These are phyloP conservation scores for Lumbricus terrestris DNA, from an alignment of 2,888 invertebrate species.

Conservation along the genomic window DNA sequence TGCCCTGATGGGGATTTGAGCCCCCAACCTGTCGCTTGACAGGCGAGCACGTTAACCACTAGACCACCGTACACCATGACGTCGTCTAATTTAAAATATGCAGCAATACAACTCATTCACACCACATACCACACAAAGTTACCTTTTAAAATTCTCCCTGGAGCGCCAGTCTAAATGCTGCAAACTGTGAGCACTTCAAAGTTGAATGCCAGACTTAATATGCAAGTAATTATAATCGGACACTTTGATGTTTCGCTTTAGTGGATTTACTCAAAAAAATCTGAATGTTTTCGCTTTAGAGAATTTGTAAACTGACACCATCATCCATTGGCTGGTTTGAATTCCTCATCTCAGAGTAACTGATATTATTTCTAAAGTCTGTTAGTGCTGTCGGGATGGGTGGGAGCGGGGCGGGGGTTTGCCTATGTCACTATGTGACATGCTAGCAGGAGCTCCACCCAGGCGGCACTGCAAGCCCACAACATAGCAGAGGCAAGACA, in stretches of 20 bases:
- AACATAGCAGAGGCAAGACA: neutral
- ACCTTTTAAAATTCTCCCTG: neutral
- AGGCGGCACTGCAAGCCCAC: neutral
- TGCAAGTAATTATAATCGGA: slow-evolving; percentile 3
- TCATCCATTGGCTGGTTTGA: neutral
- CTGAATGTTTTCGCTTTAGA: neutral
- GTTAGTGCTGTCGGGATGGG: no score
- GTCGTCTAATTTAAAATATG: neutral
- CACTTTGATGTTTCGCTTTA: neutral
- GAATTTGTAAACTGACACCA: neutral
- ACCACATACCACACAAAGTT: neutral
- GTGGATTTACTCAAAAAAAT: neutral
- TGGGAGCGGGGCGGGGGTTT: neutral
- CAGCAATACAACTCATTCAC: neutral
- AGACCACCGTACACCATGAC: no score
- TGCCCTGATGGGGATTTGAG: no score
- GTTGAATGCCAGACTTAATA: neutral
- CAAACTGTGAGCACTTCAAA: neutral
- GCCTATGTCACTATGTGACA: neutral
- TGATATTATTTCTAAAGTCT: neutral
- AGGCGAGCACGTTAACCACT: no score
- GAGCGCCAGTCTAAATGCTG: neutral
- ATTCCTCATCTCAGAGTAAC: neutral
- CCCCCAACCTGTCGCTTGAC: no score
- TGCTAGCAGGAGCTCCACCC: neutral